Base-by-base conservation (phyloP, 2,888 invertebrate genomes). In the Xanthorhoe designata region DNA sequence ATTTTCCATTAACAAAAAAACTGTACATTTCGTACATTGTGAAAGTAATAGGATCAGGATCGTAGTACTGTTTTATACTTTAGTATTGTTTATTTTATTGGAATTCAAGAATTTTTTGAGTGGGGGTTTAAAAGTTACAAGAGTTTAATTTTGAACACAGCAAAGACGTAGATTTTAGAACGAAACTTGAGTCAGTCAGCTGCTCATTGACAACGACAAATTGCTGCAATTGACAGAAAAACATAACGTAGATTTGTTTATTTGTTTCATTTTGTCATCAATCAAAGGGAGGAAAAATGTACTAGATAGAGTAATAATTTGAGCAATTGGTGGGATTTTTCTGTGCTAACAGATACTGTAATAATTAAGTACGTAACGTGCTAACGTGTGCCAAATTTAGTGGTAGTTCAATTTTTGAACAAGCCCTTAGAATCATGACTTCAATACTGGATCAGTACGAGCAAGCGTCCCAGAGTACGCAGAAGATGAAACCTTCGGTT, bases 361-460 rank as follows among this genome's bases (percentile, higher is more conserved):
- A 13, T 10, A 10, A 42, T 42, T 42, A n/a, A n/a, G n/a, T n/a
- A n/a, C n/a, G n/a, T n/a, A 13, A 2, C 13, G 38, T 42, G n/a
- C n/a, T n/a, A 42, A 42, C 38, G 13, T 42, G 10, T 10, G 38
- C 13, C 13, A 47, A 4, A 47, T 47, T 47, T 45, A 45, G 15
- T 47, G 17, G 47, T 42, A 2, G 38, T 42, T 42, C 13, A 42
- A 13, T 42, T 35, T 35, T 13, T 42, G 32, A 42, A 13, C 24
- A 35, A 32, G 32, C 24, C 24, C 3, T 29, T 24, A 3, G 13
- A 32, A 66, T 61, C 58, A 97, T 97, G 97, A 96, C 97, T 78
- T 97, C 97, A 19, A 96, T 97, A 84, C 95, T 97, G 73, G 97
- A 97, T 88, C 97, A 98, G 89, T 96, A 96, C 84, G 97, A 97